Conservation (phyloP, 2,113 vertebrate genomes). For the Vidua macroura region DNA sequence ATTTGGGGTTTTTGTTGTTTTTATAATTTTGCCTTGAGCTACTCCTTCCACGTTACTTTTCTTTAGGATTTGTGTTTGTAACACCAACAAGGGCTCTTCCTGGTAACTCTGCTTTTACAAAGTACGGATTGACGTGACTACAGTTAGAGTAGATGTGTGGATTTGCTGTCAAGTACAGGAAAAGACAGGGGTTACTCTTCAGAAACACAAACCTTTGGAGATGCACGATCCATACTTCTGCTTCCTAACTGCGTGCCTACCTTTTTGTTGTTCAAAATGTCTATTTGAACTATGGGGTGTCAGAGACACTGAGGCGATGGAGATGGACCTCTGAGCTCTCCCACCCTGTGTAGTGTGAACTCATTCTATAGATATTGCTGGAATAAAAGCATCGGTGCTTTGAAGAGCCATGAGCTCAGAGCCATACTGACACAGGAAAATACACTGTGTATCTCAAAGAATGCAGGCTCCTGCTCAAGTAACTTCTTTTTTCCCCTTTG, state of each 20-base stretch:
- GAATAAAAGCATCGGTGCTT: neutral
- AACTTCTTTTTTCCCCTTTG: neutral
- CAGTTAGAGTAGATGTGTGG: neutral
- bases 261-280: neutral
- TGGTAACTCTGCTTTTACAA: neutral
- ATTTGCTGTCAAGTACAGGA: neutral
- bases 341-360: neutral
- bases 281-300: accelerated
- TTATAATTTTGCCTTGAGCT: neutral
- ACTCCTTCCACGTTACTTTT: neutral
- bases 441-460: neutral
- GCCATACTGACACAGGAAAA: neutral
- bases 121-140: neutral
- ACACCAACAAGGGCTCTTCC: neutral
- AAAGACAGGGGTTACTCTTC: neutral
- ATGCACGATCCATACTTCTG: neutral
- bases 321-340: neutral
- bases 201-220: neutral
- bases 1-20: neutral
- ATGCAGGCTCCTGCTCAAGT: neutral
- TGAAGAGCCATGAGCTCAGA: neutral
- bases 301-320: neutral
- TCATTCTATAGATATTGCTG: neutral
- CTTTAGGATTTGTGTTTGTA: neutral
- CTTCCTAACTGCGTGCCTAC: neutral